Evolutionary conservation across 37 sponge, comb jelly and placozoan genomes (phyloP).

Genomic region (Geodia barretti): DNA sequence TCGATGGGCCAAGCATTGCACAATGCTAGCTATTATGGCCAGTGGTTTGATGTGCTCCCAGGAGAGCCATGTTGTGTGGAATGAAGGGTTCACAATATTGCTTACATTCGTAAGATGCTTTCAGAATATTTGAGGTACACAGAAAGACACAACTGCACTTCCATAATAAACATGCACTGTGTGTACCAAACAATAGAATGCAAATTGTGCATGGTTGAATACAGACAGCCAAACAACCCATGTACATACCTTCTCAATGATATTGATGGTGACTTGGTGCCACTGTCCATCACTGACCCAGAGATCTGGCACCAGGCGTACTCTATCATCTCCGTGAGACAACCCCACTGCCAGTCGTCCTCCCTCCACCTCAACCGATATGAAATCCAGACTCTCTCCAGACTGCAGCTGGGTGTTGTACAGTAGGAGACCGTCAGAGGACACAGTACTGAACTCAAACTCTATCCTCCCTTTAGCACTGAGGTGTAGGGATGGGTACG

Average conservation of each 20-base stretch:
- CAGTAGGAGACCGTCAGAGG: conserved; percentile 40
- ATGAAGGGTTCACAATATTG: too few relatives aligned
- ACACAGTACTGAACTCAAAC: conserved; percentile 48
- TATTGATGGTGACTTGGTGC: conserved; percentile 47
- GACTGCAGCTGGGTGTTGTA: conserved; percentile 48
- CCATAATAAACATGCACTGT: too few relatives aligned
- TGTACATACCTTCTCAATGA: conserved; percentile 41
- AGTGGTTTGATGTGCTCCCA: too few relatives aligned
- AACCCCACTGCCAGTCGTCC: conserved; percentile 32
- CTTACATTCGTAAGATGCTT: too few relatives aligned
- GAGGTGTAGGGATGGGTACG: conserved; percentile 31
- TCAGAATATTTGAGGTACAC: too few relatives aligned
- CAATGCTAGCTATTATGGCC: too few relatives aligned
- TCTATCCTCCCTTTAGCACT: conserved; percentile 18
- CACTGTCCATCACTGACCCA: conserved; percentile 50
- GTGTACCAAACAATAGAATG: too few relatives aligned
- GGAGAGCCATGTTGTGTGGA: too few relatives aligned
- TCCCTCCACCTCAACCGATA: conserved; percentile 44
- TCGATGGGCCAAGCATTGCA: too few relatives aligned
- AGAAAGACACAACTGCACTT: too few relatives aligned
- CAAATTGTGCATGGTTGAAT: too few relatives aligned
- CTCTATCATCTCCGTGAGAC: conserved; percentile 42
- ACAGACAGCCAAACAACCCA: neutral
- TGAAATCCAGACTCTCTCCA: conserved; percentile 33
- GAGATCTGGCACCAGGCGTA: neutral